Evolutionary conservation across 2,888 invertebrate genomes (phyloP), one percentile per base, ranked within the genome.

Genomic region (Apodemia zela): DNA sequence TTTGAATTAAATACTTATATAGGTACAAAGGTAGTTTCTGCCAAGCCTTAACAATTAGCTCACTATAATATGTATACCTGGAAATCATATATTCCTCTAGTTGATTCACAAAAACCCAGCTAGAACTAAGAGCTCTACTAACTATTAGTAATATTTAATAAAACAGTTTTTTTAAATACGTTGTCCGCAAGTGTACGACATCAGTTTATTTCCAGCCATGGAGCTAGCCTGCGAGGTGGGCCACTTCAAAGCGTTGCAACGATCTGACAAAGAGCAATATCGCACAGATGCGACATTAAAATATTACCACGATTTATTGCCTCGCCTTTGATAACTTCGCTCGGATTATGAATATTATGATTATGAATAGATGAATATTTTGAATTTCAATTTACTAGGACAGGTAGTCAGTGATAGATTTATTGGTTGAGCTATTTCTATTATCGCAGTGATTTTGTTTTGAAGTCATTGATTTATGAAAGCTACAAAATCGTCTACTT

Each of bases 161-260:
- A 13, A n/a, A n/a, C n/a, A n/a, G n/a, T 13, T 13, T 3, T 38
- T 4, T 25, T 13, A 17, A 15, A 49, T n/a, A 6, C n/a, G n/a
- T 35, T 51, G 54, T 17, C 51, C 61, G 49, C 21, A 61, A 51
- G 51, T 61, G 51, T 54, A 54, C 17, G 33, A 7, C 11, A 21
- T 35, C 35, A 45, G n/a, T 49, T 7, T 61, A 61, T 61, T 61
- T 61, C 49, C 38, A 51, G 15, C 29, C 59, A 38, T 38, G 3
- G 35, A 25, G 15, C 60, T 57, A 62, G 51, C 57, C 47, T 57
- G 35, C n/a, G 18, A 35, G 61, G 60, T 45, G 29, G 60, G 21
- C 33, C 33, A 58, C 57, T 58, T 57, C 58, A 62, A 58, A 58
- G 58, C 25, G 21, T 57, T 45, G 58, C 62, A 57, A 57, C 33